phyloP scores from a whole-genome alignment of 2,888 invertebrate species.

The Thymelicus acteon region DNA sequence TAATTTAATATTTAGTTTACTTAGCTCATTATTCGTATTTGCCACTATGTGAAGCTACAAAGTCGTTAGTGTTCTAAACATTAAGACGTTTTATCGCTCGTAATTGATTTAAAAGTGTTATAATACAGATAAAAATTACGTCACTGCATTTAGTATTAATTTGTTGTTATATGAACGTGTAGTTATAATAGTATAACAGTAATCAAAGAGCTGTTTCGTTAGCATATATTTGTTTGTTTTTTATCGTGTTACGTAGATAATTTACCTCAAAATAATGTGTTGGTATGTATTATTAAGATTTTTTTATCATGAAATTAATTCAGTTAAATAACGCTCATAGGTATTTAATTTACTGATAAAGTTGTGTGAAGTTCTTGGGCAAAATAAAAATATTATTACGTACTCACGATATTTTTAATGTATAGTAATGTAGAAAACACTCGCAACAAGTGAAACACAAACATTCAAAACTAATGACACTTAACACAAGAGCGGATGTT shows the following conservation, averaged over 20 bases:
- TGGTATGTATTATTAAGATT: neutral
- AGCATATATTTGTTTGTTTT: neutral
- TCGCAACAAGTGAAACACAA: too few relatives aligned
- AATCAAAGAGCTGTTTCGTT: neutral
- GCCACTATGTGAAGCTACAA: neutral
- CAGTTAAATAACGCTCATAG: too few relatives aligned
- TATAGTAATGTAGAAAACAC: too few relatives aligned
- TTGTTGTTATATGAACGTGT: neutral
- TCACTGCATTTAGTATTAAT: neutral
- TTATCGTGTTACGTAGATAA: neutral
- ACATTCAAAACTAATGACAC: too few relatives aligned
- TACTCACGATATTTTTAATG: too few relatives aligned
- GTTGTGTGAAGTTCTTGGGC: too few relatives aligned
- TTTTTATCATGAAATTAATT: too few relatives aligned
- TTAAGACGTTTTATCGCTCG: neutral
- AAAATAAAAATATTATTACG: too few relatives aligned
- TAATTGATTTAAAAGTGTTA: constrained; percentile 2
- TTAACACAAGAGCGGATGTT: too few relatives aligned
- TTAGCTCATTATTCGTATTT: neutral
- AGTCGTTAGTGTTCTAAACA: neutral
- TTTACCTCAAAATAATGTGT: neutral
- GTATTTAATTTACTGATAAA: too few relatives aligned
- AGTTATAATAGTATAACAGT: neutral
- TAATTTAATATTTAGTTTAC: neutral
- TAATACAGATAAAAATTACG: neutral